Percentiles rank a stretch among this genome's conserved stretches.
Evolutionary conservation across 2,113 vertebrate genomes (phyloP).

Genomic region (Pachypanchax playfairii): DNA sequence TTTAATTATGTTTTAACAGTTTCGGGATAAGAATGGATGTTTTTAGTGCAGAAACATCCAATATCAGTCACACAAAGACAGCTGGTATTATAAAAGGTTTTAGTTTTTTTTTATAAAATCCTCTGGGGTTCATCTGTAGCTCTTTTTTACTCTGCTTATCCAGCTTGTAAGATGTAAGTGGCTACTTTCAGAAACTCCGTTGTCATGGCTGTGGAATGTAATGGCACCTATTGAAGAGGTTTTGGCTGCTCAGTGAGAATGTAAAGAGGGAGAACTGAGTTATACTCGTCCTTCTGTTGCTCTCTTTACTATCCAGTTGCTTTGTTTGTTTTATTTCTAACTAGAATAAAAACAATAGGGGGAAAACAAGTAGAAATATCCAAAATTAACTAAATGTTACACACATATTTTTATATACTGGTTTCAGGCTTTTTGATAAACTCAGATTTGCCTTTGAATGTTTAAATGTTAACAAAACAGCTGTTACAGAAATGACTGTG

Average conservation of each 20-base stretch:
- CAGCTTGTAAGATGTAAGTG: conserved; percentile 36
- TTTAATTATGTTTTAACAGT: too few relatives aligned
- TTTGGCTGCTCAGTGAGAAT: conserved; percentile 45
- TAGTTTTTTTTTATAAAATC: too few relatives aligned
- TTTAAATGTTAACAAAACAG: not conserved
- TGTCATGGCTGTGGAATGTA: conserved; percentile 70
- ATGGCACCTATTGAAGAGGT: conserved; percentile 48
- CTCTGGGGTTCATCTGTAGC: not conserved
- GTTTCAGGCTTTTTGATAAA: too few relatives aligned
- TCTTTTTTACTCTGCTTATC: not conserved
- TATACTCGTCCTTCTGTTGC: conserved; percentile 1
- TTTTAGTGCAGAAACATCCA: too few relatives aligned
- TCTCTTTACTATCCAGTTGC: not conserved
- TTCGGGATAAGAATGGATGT: too few relatives aligned
- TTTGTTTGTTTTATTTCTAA: not conserved
- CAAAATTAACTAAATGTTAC: not conserved
- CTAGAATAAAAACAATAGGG: not conserved
- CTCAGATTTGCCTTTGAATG: too few relatives aligned
- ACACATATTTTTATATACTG: too few relatives aligned
- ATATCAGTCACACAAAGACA: too few relatives aligned
- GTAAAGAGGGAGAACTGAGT: conserved; percentile 18
- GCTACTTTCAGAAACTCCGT: conserved; percentile 51
- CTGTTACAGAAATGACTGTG: conserved; percentile 15
- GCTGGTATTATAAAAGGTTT: too few relatives aligned
- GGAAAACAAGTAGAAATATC: not conserved